Evolutionary conservation across 2,797 vertebrate species (phyloP).

Genomic region (Aldrovandia affinis): DNA sequence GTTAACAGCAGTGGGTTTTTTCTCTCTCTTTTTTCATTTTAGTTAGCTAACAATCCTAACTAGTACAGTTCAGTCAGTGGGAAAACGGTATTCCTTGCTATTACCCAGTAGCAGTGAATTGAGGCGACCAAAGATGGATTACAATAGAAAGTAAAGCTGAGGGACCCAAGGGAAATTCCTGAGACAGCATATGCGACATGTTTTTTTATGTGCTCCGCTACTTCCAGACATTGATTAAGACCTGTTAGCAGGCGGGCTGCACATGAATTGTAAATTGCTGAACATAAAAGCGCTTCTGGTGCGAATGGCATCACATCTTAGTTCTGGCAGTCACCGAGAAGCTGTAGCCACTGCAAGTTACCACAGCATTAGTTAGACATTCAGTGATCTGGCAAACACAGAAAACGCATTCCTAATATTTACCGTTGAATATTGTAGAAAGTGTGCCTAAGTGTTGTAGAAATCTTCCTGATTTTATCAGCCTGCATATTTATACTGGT

Average conservation of each 20-base stretch:
- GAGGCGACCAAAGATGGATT: not conserved
- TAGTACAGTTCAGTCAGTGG: not conserved
- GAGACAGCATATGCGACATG: not conserved
- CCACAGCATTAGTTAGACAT: not conserved
- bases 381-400: not conserved
- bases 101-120: not conserved
- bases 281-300: not conserved
- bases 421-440: too few relatives aligned
- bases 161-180: not conserved
- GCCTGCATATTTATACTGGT: not conserved
- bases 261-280: conserved; percentile 2
- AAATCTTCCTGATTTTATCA: not conserved
- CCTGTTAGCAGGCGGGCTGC: not conserved
- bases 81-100: not conserved
- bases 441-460: not conserved
- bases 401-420: not conserved
- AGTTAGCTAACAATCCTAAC: not conserved
- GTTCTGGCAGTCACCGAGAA: not conserved
- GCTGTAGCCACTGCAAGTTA: not conserved
- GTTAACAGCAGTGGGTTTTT: too few relatives aligned
- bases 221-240: not conserved
- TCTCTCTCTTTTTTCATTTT: not conserved
- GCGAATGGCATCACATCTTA: not conserved
- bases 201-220: not conserved
- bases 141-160: not conserved